Base-by-base conservation (phyloP, 2,888 invertebrate genomes). In the Fabriciana adippe region DNA sequence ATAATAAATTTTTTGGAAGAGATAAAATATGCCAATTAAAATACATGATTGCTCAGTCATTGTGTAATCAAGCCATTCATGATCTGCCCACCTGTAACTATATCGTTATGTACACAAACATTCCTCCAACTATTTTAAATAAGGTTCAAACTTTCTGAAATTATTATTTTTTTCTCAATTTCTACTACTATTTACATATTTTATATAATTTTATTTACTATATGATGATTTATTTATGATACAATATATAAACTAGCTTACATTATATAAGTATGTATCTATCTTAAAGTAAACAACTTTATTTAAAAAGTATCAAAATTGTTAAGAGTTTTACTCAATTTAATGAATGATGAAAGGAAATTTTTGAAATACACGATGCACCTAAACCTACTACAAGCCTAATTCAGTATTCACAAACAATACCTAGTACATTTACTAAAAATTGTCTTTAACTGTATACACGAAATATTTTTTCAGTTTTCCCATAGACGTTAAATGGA, bases 11-110 rank as follows among this genome's bases (percentile, higher is more conserved):
- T 35, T 41, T 41, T 41, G 11, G 11, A 41, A 11, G 35, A 41
- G 35, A 41, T 41, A 41, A 57, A 47, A 54, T 18, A 53, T 26
- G 26, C 3, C 15, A 53, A 5, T 53, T 53, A 21, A 21, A 59
- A 11, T 21, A 21, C n/a, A 15, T 26, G 21, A 51, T 51, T 15
- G 51, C 16, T 61, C 16, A 61, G 35, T 51, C 60, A 61, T 61
- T 35, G 50, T 51, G 16, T 61, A 51, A 48, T 35, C 16, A 51
- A 18, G 31, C 48, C 14, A 50, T 51, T 31, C 31, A 51, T 50
- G 51, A 60, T n/a, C 31, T 48, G 18, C 16, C 31, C 26, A 53
- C 14, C 53, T 48, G 13, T 59, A 26, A 47, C 11, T 47, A 41
- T 41, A 41, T 41, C 11, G 11, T 41, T 41, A 47, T 47, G 47